Evolutionary conservation across 2,888 invertebrate species (phyloP).

Genomic region (Torymus tubicola): DNA sequence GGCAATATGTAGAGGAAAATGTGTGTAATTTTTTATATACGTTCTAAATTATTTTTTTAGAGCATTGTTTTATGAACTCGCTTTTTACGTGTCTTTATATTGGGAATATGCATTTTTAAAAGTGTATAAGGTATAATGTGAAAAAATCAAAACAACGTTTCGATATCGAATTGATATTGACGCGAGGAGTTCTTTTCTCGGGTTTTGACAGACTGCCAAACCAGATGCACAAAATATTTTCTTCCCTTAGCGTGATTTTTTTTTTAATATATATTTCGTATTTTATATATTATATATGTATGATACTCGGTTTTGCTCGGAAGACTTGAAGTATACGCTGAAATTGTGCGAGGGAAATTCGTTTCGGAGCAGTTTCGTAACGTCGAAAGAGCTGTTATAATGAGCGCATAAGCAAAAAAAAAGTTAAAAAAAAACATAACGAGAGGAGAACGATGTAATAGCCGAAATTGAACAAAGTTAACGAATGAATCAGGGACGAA

Average conservation of each 20-base stretch:
- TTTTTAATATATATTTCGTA: background rate
- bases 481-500: slow-evolving; percentile 1
- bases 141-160: slow-evolving; percentile 33
- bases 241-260: too few relatives aligned
- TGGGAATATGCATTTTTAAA: background rate
- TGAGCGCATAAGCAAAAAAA: slow-evolving; percentile 37
- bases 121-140: slow-evolving; percentile 22
- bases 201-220: background rate
- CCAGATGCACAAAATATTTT: background rate
- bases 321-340: background rate
- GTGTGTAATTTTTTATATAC: slow-evolving; percentile 3
- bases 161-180: background rate
- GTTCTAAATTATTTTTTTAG: background rate
- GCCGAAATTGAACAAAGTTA: slow-evolving; percentile 10
- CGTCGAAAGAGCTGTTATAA: slow-evolving; percentile 14
- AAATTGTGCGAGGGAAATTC: slow-evolving; percentile 7
- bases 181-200: background rate
- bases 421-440: background rate
- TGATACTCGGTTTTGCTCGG: too few relatives aligned
- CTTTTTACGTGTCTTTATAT: background rate
- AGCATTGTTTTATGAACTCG: background rate
- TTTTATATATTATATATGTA: background rate
- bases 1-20: background rate
- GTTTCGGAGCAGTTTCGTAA: slow-evolving; percentile 36
- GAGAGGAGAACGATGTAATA: slow-evolving; percentile 1